A percentile compares a stretch with the other conserved stretches of the same genome.
Evolutionary conservation across 2,113 vertebrate genomes (phyloP).

Genomic region (Tragelaphus buxtoni): DNA sequence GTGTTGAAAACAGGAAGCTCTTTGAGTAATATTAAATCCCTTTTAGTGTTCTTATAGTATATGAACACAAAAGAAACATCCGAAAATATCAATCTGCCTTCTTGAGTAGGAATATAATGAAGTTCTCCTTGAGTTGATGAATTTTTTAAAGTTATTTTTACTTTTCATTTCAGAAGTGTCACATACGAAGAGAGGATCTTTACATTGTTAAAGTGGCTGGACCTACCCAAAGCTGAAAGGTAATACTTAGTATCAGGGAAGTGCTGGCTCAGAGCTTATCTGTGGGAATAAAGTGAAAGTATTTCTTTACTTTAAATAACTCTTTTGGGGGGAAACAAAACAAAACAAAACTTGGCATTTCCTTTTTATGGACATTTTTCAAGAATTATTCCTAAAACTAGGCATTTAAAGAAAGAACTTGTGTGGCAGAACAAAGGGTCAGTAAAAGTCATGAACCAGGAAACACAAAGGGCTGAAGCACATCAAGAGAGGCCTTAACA

Average conservation of each 20-base stretch:
- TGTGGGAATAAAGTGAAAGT: background rate
- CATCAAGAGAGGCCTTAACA: background rate
- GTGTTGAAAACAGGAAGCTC: background rate
- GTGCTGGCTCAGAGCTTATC: background rate
- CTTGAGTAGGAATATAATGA: background rate
- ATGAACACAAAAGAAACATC: background rate
- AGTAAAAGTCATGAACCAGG: background rate
- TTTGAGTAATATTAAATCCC: background rate
- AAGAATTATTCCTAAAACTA: background rate
- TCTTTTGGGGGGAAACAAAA: background rate
- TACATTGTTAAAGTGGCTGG: conserved; percentile 81
- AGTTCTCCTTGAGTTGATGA: background rate
- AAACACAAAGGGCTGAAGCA: background rate
- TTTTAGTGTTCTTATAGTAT: background rate
- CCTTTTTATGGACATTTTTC: background rate
- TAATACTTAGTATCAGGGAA: conserved; percentile 43
- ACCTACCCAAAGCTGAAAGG: conserved; percentile 78
- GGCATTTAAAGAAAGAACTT: background rate
- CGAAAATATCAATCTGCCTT: background rate
- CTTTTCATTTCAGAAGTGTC: conserved; percentile 60
- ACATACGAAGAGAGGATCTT: conserved; percentile 76
- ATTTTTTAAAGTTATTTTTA: background rate
- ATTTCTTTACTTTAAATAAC: background rate
- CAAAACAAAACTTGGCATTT: background rate
- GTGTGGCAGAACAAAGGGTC: background rate